Conservation (phyloP, 1,140 invertebrate species). For the Aphaenogaster floridana region DNA sequence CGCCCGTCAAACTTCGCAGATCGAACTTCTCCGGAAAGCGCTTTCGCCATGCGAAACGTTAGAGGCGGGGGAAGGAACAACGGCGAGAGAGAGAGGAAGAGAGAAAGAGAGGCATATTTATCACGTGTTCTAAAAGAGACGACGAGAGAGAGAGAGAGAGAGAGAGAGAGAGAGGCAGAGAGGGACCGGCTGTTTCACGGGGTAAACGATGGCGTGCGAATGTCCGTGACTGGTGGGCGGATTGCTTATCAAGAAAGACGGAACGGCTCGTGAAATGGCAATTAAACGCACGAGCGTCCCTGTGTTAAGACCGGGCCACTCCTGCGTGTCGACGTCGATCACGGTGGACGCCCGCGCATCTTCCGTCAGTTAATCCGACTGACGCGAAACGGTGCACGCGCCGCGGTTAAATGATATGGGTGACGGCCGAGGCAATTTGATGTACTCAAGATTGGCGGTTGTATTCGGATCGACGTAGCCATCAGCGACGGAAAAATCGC, state of each 20-base stretch:
- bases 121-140: not conserved
- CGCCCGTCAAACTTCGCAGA: slow-evolving; percentile 72
- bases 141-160: not conserved
- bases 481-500: not conserved
- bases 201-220: slow-evolving; percentile 58
- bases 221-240: slow-evolving; percentile 53
- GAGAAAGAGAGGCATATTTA: not conserved
- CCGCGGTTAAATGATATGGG: slow-evolving; percentile 39
- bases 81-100: not conserved
- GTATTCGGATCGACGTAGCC: slow-evolving; percentile 17
- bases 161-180: not conserved
- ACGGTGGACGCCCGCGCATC: slow-evolving; percentile 51
- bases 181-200: slow-evolving; percentile 13
- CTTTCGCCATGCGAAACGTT: not conserved
- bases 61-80: not conserved
- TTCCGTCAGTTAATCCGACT: slow-evolving; percentile 40
- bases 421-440: slow-evolving; percentile 34
- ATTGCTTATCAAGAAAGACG: slow-evolving; percentile 64
- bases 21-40: slow-evolving; percentile 67
- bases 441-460: slow-evolving; percentile 51
- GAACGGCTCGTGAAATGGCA: slow-evolving; percentile 53
- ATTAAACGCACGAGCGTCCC: slow-evolving; percentile 67
- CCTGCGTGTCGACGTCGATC: slow-evolving; percentile 59
- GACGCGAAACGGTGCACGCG: slow-evolving; percentile 13
- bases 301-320: slow-evolving; percentile 47